Percentiles rank a stretch among this genome's conserved stretches.
These are phyloP conservation scores for Ispidina lecontei DNA, from an alignment of 2,797 vertebrate genomes.

Conservation along the genomic window DNA sequence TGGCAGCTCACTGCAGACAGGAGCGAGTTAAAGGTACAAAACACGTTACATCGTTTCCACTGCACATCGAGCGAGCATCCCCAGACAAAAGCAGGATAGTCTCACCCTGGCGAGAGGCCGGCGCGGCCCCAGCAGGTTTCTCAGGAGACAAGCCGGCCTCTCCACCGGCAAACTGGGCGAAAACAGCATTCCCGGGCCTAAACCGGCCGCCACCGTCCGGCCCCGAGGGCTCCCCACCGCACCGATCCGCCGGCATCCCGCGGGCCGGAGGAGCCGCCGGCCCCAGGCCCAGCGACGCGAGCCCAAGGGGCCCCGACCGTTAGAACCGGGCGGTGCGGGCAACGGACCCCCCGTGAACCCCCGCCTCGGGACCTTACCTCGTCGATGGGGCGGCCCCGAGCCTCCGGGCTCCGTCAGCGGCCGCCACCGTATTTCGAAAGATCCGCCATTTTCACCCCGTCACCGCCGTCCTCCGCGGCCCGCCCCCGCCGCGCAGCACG, in stretches of 20 bases:
- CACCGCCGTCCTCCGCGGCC: constrained; percentile 78
- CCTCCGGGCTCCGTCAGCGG: constrained; percentile 82
- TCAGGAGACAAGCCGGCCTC: neutral
- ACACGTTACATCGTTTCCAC: neutral
- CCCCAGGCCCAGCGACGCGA: neutral
- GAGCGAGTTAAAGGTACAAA: accelerated
- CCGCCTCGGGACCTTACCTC: neutral
- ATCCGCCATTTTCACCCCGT: constrained; percentile 98
- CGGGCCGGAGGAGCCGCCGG: neutral
- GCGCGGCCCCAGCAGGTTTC: neutral
- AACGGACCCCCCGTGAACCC: neutral
- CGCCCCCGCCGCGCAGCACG: constrained; percentile 18
- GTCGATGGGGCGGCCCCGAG: neutral
- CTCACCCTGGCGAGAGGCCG: accelerated
- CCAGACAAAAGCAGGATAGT: neutral
- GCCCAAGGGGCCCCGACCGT: neutral
- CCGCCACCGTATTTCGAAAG: constrained; percentile 96
- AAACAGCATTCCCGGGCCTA: neutral
- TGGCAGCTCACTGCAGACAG: too few relatives aligned
- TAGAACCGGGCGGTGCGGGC: neutral
- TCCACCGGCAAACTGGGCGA: accelerated
- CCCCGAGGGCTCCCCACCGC: too few relatives aligned
- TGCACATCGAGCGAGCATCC: neutral
- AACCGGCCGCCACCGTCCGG: neutral
- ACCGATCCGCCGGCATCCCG: neutral